A percentile compares a stretch with the other conserved stretches of the same genome.
phyloP scores from a whole-genome alignment of 2,113 vertebrate species.

The Numenius arquata region DNA sequence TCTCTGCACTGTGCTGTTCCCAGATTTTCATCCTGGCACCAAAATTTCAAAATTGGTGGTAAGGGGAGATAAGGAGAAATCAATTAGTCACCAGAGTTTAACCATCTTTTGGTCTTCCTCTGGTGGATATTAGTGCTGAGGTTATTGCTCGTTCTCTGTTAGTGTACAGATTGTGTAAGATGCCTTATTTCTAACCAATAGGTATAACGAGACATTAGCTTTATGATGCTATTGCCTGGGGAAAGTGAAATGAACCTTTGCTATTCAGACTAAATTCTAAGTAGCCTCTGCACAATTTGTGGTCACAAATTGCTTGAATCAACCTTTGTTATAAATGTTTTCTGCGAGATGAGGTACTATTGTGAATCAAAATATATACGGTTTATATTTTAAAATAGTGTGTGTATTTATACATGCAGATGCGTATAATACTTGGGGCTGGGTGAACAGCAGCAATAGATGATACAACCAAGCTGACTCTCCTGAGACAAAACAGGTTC shows the following conservation, averaged over 20 bases:
- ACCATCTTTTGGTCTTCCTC: background rate
- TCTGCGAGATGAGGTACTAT: background rate
- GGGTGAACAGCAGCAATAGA: accelerated
- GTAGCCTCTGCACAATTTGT: background rate
- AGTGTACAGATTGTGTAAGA: background rate
- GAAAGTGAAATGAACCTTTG: background rate
- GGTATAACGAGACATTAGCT: background rate
- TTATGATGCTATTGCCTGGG: background rate
- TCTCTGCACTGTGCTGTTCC: background rate
- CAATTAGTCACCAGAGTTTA: background rate
- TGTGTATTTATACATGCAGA: background rate
- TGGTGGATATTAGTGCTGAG: background rate
- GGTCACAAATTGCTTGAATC: background rate
- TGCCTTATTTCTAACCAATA: background rate
- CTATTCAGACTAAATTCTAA: background rate
- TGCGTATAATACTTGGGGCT: background rate
- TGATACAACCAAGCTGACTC: background rate
- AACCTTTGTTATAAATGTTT: background rate
- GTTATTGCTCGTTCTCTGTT: background rate
- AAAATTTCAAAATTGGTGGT: too few relatives aligned
- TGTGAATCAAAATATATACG: background rate
- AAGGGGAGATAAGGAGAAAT: background rate
- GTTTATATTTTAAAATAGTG: background rate
- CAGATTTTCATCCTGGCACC: background rate
- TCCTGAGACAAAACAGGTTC: background rate